A percentile compares a stretch with the other conserved stretches of the same genome.
Conservation (phyloP, 2,113 vertebrate species). For the Desmodus rotundus region DNA sequence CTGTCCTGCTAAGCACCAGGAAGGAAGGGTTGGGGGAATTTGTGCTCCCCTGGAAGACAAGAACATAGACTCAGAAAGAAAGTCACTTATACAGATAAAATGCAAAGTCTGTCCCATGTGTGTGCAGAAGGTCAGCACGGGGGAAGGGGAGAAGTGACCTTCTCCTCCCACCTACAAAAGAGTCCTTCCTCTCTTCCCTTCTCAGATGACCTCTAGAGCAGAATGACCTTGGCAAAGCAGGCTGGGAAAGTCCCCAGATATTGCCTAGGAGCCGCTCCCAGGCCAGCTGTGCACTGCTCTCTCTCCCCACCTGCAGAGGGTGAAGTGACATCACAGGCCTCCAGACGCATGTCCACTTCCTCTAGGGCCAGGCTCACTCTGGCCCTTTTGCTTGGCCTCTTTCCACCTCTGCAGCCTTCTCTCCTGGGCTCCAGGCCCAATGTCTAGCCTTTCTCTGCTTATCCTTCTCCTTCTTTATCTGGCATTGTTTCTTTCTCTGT, state of each 20-base stretch:
- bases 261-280: not conserved
- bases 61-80: not conserved
- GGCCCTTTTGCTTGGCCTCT: not conserved
- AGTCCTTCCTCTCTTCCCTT: not conserved
- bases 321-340: not conserved
- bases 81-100: not conserved
- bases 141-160: not conserved
- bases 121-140: not conserved
- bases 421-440: slow-evolving; percentile 41
- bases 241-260: not conserved
- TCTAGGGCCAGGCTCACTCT: not conserved
- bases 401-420: not conserved
- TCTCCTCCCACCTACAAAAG: not conserved
- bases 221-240: not conserved
- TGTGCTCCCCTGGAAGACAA: not conserved
- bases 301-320: not conserved
- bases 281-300: not conserved
- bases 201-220: not conserved
- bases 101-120: not conserved
- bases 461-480: slow-evolving; percentile 13
- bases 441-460: not conserved
- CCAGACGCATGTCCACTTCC: not conserved
- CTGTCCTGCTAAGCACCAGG: not conserved
- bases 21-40: too few relatives aligned
- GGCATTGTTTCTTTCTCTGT: slow-evolving; percentile 51